Evolutionary conservation across 1,140 invertebrate genomes (phyloP).

Genomic region (Drosophila fuyamai): DNA sequence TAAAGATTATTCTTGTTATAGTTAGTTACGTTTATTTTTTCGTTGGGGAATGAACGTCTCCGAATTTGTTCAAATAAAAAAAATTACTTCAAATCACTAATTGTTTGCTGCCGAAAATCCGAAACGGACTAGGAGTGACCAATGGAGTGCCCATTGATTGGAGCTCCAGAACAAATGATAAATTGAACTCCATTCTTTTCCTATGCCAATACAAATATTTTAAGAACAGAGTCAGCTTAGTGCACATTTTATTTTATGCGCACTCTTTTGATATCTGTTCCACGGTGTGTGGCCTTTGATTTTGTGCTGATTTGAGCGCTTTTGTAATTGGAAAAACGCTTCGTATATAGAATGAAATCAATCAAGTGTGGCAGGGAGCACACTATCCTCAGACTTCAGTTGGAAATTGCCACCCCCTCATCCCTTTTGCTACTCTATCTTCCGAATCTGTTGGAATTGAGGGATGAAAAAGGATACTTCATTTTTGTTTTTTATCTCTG

Average conservation of each 20-base stretch:
- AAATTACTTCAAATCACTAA: too few species aligned
- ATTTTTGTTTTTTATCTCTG: constrained; percentile 57
- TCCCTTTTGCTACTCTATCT: constrained; percentile 33
- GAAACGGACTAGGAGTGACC: rapidly evolving
- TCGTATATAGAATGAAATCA: constrained; percentile 82
- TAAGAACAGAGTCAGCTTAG: too few species aligned
- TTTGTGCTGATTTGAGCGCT: constrained; percentile 81
- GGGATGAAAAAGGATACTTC: constrained; percentile 52
- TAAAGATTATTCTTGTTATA: too few species aligned
- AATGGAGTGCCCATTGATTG: too few species aligned
- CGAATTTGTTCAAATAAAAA: too few species aligned
- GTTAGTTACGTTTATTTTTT: too few species aligned
- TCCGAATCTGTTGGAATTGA: constrained; percentile 50
- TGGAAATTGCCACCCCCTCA: constrained; percentile 29
- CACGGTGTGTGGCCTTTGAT: constrained; percentile 56
- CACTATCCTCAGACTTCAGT: constrained; percentile 55
- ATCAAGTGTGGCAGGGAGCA: constrained; percentile 76
- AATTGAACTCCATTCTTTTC: too few species aligned
- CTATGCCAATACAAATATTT: too few species aligned
- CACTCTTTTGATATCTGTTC: neutral
- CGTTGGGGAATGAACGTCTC: too few species aligned
- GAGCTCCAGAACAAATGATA: too few species aligned
- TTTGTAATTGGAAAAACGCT: constrained; percentile 80
- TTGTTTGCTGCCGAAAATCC: too few species aligned
- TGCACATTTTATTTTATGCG: neutral